A percentile compares a stretch with the other conserved stretches of the same genome.
Conservation (phyloP, 2,797 vertebrate species). For the Sternarchorhynchus goeldii region DNA sequence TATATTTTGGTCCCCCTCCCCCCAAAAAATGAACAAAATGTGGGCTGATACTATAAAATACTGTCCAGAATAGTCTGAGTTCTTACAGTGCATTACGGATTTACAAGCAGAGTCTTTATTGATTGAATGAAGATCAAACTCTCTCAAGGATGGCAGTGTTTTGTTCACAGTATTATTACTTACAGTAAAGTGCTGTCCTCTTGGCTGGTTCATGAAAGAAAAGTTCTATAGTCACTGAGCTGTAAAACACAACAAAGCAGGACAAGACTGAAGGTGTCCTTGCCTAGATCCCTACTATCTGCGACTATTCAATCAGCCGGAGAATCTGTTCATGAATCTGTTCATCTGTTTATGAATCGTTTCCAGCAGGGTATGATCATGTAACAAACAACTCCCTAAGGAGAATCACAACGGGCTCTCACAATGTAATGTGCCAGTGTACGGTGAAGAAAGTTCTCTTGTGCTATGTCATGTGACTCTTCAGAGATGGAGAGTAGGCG, state of each 20-base stretch:
- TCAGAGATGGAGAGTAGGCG: neutral
- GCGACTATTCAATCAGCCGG: neutral
- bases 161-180: too few relatives aligned
- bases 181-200: too few relatives aligned
- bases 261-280: neutral
- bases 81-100: neutral
- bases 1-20: neutral
- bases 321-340: neutral
- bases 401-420: neutral
- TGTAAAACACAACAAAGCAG: neutral
- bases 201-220: neutral
- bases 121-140: neutral
- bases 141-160: neutral
- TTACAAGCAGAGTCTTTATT: neutral
- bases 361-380: slow-evolving; percentile 1
- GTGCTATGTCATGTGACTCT: neutral
- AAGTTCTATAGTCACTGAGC: slow-evolving; percentile 14
- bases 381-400: neutral
- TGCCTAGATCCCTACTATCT: neutral
- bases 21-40: neutral
- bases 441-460: neutral
- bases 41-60: neutral
- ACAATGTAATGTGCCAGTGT: neutral
- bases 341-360: neutral
- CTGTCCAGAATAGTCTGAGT: neutral